Percentiles rank a stretch among this genome's conserved stretches.
phyloP scores from a whole-genome alignment of 2,888 invertebrate species.

The Drosophila meridiana region DNA sequence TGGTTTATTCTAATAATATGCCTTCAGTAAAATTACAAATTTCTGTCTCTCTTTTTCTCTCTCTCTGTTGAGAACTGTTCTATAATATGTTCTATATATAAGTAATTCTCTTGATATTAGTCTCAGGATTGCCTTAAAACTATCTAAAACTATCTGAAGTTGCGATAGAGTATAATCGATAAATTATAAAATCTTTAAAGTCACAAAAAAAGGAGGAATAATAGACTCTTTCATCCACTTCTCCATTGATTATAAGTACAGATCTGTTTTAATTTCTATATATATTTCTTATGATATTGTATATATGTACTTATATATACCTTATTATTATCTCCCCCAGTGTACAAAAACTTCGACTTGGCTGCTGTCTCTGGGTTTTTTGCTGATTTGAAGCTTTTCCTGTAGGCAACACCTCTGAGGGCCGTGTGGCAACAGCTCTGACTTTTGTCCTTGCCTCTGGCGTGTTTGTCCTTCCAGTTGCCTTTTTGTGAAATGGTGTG shows the following conservation, averaged over 20 bases:
- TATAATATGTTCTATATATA: not conserved
- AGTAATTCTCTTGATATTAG: not conserved
- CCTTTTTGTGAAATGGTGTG: constrained; percentile 8
- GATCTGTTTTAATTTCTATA: not conserved
- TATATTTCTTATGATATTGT: not conserved
- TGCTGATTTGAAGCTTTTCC: constrained; percentile 76
- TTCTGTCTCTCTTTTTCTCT: not conserved
- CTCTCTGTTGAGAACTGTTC: not conserved
- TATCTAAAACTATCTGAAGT: not conserved
- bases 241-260: not conserved
- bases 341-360: not conserved
- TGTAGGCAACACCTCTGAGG: constrained; percentile 76
- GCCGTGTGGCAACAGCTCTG: constrained; percentile 45
- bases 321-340: not conserved
- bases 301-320: not conserved
- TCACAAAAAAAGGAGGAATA: too few relatives aligned
- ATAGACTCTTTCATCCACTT: too few relatives aligned
- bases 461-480: constrained; percentile 68
- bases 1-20: not conserved
- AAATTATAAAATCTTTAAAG: too few relatives aligned
- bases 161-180: too few relatives aligned
- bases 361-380: constrained; percentile 40
- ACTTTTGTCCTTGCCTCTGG: constrained; percentile 76
- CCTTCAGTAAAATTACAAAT: not conserved
- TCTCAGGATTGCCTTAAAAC: not conserved